Conservation (phyloP, 1,140 invertebrate genomes). For the Drosophila simulans region DNA sequence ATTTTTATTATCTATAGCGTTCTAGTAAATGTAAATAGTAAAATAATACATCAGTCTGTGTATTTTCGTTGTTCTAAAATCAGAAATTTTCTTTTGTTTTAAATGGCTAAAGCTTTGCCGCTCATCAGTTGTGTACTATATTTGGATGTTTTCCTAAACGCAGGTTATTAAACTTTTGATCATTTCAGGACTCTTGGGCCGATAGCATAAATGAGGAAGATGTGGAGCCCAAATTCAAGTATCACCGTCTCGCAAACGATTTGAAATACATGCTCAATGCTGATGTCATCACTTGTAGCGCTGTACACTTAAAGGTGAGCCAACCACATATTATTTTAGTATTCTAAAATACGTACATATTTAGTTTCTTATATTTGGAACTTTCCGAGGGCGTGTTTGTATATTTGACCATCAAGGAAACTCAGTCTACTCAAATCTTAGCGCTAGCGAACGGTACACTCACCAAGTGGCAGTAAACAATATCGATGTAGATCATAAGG, state of each 20-base stretch:
- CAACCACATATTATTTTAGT: background rate
- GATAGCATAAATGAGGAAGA: constrained; percentile 84
- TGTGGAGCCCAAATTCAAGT: constrained; percentile 96
- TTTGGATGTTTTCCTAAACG: no score
- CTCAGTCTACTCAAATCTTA: constrained; percentile 86
- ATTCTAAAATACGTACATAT: background rate
- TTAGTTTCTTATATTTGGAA: constrained; percentile 96
- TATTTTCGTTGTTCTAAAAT: no score
- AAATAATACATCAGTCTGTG: no score
- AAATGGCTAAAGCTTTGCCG: no score
- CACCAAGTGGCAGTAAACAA: constrained; percentile 96
- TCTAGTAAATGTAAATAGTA: no score
- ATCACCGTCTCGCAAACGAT: constrained; percentile 95
- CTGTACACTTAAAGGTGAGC: constrained; percentile 94
- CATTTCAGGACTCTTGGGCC: constrained; percentile 39
- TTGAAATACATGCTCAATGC: constrained; percentile 93
- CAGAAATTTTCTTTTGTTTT: no score
- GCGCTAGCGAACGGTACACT: constrained; percentile 87
- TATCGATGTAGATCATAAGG: constrained; percentile 96
- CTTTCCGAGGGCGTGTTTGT: constrained; percentile 95
- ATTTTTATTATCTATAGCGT: no score
- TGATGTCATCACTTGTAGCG: constrained; percentile 94
- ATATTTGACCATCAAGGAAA: constrained; percentile 97
- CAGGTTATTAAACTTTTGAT: background rate
- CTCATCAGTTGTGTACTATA: no score